These are phyloP conservation scores for Hymenochirus boettgeri DNA, from an alignment of 2,113 vertebrate genomes.

Conservation along the genomic window DNA sequence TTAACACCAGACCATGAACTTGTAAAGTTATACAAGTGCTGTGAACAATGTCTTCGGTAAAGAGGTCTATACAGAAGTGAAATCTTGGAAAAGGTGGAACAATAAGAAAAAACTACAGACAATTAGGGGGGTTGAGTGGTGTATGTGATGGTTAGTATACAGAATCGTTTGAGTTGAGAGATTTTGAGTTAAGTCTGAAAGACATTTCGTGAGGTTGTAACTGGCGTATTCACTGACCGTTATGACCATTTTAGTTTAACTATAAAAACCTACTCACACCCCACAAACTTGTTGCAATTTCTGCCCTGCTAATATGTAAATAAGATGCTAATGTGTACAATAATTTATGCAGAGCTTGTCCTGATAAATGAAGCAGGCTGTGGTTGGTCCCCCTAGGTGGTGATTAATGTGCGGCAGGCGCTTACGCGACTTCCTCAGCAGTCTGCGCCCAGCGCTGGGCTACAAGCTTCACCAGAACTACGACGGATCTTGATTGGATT, in stretches of 20 bases:
- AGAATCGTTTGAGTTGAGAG: too few species aligned
- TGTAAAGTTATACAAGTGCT: too few species aligned
- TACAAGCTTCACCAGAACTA: constrained; percentile 31
- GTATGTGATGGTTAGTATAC: neutral
- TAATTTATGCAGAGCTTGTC: constrained; percentile 22
- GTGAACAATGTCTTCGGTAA: too few species aligned
- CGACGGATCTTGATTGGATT: constrained; percentile 6
- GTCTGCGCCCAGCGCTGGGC: constrained; percentile 7
- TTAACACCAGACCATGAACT: too few species aligned
- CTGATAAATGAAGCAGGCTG: constrained; percentile 34
- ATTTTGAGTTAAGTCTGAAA: neutral
- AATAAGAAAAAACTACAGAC: neutral
- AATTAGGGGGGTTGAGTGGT: too few species aligned
- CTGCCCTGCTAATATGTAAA: constrained; percentile 28
- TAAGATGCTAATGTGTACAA: constrained; percentile 35
- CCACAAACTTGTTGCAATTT: neutral
- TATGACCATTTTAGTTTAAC: too few species aligned
- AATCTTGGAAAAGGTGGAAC: too few species aligned
- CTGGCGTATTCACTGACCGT: neutral
- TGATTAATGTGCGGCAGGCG: constrained; percentile 36
- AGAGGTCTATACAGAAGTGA: too few species aligned
- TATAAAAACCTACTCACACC: neutral
- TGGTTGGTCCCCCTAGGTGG: constrained; percentile 26
- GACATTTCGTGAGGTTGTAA: neutral
- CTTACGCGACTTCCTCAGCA: constrained; percentile 13